phyloP scores from a whole-genome alignment of 2,113 vertebrate genomes.

The Gobius niger region DNA sequence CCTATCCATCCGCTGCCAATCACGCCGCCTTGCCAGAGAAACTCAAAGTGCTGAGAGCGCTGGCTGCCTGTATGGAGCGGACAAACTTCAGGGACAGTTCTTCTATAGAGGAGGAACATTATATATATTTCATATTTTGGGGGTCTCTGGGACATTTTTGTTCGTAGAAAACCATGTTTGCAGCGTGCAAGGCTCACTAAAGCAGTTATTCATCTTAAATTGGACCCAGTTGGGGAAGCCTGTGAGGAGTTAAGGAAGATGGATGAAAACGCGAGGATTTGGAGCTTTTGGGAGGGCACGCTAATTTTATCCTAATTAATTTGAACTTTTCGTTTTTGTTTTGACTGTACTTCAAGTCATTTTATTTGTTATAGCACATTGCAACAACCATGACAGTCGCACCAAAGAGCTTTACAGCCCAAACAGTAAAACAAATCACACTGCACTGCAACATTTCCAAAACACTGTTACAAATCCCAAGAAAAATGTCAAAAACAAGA shows the following conservation, averaged over 20 bases:
- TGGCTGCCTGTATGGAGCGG: conserved; percentile 3
- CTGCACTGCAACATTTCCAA: too few relatives aligned
- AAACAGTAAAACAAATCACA: too few relatives aligned
- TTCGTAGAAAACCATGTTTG: conserved; percentile 7
- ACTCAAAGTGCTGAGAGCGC: conserved; percentile 39
- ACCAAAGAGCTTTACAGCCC: too few relatives aligned
- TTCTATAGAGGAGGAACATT: background rate
- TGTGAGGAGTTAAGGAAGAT: background rate
- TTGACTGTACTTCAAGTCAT: too few relatives aligned
- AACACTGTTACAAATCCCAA: too few relatives aligned
- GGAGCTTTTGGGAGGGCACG: background rate
- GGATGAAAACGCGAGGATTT: background rate
- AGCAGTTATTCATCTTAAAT: background rate
- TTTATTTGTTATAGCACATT: too few relatives aligned
- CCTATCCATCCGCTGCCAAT: conserved; percentile 65
- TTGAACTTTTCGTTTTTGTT: too few relatives aligned
- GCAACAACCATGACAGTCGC: too few relatives aligned
- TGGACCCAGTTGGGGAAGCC: background rate
- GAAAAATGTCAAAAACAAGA: too few relatives aligned
- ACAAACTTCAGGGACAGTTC: conserved; percentile 14
- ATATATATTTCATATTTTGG: conserved; percentile 1
- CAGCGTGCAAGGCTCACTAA: background rate
- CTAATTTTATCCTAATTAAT: background rate
- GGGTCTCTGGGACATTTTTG: background rate
- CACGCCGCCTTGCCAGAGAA: conserved; percentile 53